A percentile compares a stretch with the other conserved stretches of the same genome.
Evolutionary conservation across 2,797 vertebrate species (phyloP).

Genomic region (Echiichthys vipera): DNA sequence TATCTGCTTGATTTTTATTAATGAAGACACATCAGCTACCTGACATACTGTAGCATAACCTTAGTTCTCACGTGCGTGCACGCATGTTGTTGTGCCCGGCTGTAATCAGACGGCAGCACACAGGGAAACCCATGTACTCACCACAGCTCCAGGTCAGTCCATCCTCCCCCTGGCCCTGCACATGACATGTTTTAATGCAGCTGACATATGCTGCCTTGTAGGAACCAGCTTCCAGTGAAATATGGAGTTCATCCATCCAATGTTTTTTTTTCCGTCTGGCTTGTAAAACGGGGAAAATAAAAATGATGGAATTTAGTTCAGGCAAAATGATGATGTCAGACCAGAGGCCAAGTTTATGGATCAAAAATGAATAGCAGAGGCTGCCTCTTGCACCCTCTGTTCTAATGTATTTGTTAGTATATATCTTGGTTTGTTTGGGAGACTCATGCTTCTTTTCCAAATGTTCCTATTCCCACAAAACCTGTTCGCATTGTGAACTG

Average conservation of each 20-base stretch:
- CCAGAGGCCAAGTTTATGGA: conserved; percentile 23
- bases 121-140: conserved; percentile 35
- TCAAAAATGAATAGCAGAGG: conserved; percentile 35
- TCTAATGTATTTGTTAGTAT: background rate
- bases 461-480: conserved; percentile 3
- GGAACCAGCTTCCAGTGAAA: conserved; percentile 35
- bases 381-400: background rate
- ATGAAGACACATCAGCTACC: background rate
- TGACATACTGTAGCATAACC: background rate
- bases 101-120: conserved; percentile 27
- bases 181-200: conserved; percentile 38
- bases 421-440: background rate
- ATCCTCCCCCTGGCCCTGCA: conserved; percentile 19
- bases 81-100: background rate
- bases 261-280: background rate
- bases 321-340: conserved; percentile 14
- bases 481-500: conserved; percentile 15
- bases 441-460: conserved; percentile 23
- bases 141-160: conserved; percentile 40
- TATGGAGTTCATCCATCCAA: conserved; percentile 28
- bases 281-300: conserved; percentile 13
- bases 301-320: background rate
- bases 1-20: background rate
- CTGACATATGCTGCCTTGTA: conserved; percentile 46
- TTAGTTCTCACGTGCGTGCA: background rate